Evolutionary conservation across 2,113 vertebrate species (phyloP).

Genomic region (Grallaria varia): DNA sequence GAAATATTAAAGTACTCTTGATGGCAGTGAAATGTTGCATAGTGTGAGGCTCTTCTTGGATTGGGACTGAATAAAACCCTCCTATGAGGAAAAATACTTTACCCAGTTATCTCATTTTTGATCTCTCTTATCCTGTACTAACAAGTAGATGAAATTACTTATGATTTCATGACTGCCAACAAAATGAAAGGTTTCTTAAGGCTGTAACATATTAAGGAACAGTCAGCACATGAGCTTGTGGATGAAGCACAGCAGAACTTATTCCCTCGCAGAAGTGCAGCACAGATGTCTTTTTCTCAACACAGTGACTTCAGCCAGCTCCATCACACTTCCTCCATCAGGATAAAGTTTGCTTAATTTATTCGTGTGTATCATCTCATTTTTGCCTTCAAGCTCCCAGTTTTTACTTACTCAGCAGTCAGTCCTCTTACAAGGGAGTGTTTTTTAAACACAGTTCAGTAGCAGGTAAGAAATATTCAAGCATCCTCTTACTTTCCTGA

Average conservation of each 20-base stretch:
- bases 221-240: not conserved
- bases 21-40: not conserved
- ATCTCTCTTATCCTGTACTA: not conserved
- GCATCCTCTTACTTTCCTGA: not conserved
- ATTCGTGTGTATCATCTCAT: not conserved
- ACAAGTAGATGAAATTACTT: not conserved
- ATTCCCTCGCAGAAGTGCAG: not conserved
- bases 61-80: not conserved
- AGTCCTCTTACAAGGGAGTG: not conserved
- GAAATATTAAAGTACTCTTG: not conserved
- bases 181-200: not conserved
- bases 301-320: not conserved
- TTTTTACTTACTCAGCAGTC: not conserved
- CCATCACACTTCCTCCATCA: not conserved
- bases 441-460: not conserved
- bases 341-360: not conserved
- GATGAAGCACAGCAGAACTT: not conserved
- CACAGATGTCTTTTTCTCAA: not conserved
- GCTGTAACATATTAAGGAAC: not conserved
- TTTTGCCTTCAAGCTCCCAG: not conserved
- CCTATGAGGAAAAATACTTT: not conserved
- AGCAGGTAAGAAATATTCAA: not conserved
- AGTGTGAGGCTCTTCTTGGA: not conserved
- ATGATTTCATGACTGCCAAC: not conserved
- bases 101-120: not conserved